Percentiles rank a stretch among this genome's conserved stretches.
phyloP scores from a whole-genome alignment of 2,113 vertebrate species.

The Reinhardtius hippoglossoides region DNA sequence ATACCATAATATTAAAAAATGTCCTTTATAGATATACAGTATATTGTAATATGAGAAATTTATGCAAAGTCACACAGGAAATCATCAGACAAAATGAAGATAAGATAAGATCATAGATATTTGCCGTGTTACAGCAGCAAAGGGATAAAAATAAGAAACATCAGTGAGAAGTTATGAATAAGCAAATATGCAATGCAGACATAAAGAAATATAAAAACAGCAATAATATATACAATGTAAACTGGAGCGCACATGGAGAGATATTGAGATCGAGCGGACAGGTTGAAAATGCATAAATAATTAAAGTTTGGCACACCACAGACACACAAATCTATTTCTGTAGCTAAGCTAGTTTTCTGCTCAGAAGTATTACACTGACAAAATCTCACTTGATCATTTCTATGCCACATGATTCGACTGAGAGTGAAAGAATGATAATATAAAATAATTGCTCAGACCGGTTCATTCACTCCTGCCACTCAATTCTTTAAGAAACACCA shows the following conservation, averaged over 20 bases:
- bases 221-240: background rate
- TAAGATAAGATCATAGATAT: background rate
- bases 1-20: too few species aligned
- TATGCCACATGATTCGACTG: background rate
- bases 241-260: background rate
- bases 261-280: background rate
- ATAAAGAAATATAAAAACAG: background rate
- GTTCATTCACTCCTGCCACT: background rate
- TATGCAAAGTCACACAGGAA: background rate
- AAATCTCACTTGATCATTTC: background rate
- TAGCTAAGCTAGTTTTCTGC: background rate
- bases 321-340: background rate
- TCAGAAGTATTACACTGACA: slow-evolving; percentile 6
- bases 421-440: background rate
- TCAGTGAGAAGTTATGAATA: too few species aligned
- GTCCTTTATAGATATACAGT: background rate
- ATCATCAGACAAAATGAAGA: background rate
- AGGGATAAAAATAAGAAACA: too few species aligned
- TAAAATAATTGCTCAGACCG: background rate
- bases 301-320: too few species aligned
- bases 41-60: background rate
- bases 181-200: too few species aligned
- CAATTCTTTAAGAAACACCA: background rate
- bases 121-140: background rate
- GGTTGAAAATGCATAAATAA: background rate